A percentile compares a stretch with the other conserved stretches of the same genome.
Conservation (phyloP, 2,888 invertebrate species). For the Acanthosepion pharaonis region DNA sequence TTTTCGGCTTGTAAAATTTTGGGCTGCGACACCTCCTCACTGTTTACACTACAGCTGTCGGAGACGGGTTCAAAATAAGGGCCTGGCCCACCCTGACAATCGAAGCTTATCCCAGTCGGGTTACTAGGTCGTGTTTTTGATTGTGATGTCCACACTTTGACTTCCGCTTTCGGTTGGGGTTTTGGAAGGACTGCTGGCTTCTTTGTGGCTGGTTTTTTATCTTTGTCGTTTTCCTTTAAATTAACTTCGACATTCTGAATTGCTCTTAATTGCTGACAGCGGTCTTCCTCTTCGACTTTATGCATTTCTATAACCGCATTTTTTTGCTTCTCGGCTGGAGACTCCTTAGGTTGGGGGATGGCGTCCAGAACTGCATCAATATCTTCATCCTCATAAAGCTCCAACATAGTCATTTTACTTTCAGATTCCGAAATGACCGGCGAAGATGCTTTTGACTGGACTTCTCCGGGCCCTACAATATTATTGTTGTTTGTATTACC, state of each 20-base stretch:
- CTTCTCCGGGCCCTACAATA: not conserved
- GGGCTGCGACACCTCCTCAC: not conserved
- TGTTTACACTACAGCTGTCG: not conserved
- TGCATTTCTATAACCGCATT: not conserved
- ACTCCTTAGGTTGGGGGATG: not conserved
- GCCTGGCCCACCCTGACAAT: not conserved
- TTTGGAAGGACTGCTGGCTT: not conserved
- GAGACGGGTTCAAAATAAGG: conserved; percentile 36
- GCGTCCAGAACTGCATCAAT: not conserved
- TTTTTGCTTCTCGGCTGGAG: not conserved
- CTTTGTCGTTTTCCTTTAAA: not conserved
- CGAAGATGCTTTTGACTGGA: not conserved
- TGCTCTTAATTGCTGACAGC: not conserved
- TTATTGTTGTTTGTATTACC: conserved; percentile 11
- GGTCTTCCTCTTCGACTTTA: not conserved
- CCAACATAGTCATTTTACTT: not conserved
- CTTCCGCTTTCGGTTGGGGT: not conserved
- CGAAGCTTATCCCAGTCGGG: not conserved
- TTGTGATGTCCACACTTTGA: not conserved
- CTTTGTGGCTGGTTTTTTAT: not conserved
- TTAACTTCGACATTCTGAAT: not conserved
- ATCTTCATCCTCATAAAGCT: conserved; percentile 6
- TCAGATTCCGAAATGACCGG: not conserved
- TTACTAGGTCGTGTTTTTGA: not conserved
- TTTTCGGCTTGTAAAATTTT: not conserved